Base-by-base conservation (phyloP, 1,140 invertebrate species). In the Leptinotarsa defecta region DNA sequence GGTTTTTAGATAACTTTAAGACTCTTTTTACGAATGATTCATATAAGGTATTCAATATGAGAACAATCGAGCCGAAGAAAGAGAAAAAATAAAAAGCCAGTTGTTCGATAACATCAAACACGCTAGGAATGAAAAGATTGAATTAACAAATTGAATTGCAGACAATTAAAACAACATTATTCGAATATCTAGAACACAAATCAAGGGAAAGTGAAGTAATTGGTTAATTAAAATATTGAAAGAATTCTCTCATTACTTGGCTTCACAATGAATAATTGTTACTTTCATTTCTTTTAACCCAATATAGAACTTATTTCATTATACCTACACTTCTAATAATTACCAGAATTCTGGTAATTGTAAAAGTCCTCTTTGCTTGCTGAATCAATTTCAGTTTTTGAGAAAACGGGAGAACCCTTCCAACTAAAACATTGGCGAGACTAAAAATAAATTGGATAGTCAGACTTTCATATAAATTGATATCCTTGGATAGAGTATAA, bases 171-270 rank as follows among this genome's bases (percentile, higher is more conserved):
- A 67, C 11, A 19, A 15, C 64, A 67, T 67, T 34, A 67, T 34
- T 24, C 13, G 1, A 67, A 15, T 34, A 67, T 67, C 64, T 24
- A 34, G 20, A 67, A 67, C n/a, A 67, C 27, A 67, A 15, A 22
- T 67, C 20, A 34, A 34, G 64, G 64, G 64, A 67, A 67, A 67
- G 64, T 67, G 13, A 34, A 24, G 19, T 67, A 67, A 67, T 67
- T 67, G 27, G 64, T 15, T 67, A 67, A 67, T 67, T 67, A 24
- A 67, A 34, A 67, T 67, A 24, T 67, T 20, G n/a, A 67, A 34
- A 1, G 20, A 67, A 24, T 67, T 67, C 17, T 67, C 24, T 24
- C 22, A 67, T 67, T 24, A 67, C 13, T 15, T 67, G 0, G 27
- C 22, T 67, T 34, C 13, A 34, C 64, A 34, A 15, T 67, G 24